Conservation (phyloP, 1,140 invertebrate genomes). For the Listronotus bonariensis region DNA sequence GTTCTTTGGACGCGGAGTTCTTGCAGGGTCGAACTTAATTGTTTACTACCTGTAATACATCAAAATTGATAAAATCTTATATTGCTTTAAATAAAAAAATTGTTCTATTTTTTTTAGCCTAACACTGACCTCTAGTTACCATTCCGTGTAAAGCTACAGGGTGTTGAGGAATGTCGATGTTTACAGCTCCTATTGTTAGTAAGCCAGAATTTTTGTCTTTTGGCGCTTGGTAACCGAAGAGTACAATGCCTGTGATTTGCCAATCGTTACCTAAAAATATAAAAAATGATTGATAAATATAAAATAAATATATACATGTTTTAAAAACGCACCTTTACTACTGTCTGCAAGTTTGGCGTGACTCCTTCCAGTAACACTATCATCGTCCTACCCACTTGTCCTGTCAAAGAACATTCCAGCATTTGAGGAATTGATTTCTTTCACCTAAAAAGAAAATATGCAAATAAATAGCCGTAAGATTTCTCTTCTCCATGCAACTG, state of each 20-base stretch:
- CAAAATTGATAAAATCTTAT: not conserved
- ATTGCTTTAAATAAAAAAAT: not conserved
- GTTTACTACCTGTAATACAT: constrained; percentile 69
- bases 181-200: constrained; percentile 84
- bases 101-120: not conserved
- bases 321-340: constrained; percentile 79
- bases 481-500: no score
- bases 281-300: no score
- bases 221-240: constrained; percentile 77
- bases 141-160: constrained; percentile 95
- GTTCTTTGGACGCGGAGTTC: constrained; percentile 80
- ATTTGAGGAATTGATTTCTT: constrained; percentile 73
- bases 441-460: constrained; percentile 45
- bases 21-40: constrained; percentile 89
- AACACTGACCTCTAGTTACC: constrained; percentile 77
- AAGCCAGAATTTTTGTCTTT: constrained; percentile 87
- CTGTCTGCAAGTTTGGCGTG: constrained; percentile 89
- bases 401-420: constrained; percentile 85
- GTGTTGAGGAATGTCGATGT: constrained; percentile 95
- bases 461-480: not conserved
- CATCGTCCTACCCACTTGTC: constrained; percentile 89
- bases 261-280: constrained; percentile 34
- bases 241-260: constrained; percentile 88
- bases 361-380: constrained; percentile 90
- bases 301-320: no score